These are phyloP conservation scores for Limnothrissa miodon DNA, from an alignment of 2,113 vertebrate genomes.

Conservation along the genomic window DNA sequence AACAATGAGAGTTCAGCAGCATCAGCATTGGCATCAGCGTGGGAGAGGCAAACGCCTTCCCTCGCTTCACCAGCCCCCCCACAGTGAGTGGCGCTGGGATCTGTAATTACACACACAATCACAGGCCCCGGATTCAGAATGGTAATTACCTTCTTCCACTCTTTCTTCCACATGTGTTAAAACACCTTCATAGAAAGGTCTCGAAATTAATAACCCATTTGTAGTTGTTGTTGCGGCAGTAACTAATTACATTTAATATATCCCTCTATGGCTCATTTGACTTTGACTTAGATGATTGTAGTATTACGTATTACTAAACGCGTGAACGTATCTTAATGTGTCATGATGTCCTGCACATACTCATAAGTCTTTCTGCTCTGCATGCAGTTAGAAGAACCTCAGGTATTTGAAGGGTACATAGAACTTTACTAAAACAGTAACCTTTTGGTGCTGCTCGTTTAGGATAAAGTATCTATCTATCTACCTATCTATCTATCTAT, in stretches of 20 bases:
- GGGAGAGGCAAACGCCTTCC: not conserved
- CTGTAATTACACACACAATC: conserved; percentile 15
- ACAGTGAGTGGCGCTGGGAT: not conserved
- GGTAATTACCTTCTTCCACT: not conserved
- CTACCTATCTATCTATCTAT: no score
- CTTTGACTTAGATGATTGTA: not conserved
- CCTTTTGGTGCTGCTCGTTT: no score
- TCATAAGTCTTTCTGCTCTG: not conserved
- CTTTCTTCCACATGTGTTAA: not conserved
- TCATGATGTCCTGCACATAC: not conserved
- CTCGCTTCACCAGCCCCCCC: not conserved
- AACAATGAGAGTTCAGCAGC: conserved; percentile 2
- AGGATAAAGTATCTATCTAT: no score
- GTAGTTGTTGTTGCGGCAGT: not conserved
- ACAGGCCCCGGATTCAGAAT: not conserved
- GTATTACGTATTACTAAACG: not conserved
- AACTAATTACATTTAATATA: conserved; percentile 16
- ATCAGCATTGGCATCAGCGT: not conserved
- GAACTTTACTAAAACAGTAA: not conserved
- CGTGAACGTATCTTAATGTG: not conserved
- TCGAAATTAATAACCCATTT: not conserved
- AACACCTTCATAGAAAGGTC: conserved; percentile 7
- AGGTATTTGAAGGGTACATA: not conserved
- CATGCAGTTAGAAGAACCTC: not conserved
- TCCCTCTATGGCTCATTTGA: not conserved